Evolutionary conservation across 1,140 invertebrate species (phyloP), one percentile per base, ranked within the genome.

Genomic region (Caenorhabditis tropicalis): DNA sequence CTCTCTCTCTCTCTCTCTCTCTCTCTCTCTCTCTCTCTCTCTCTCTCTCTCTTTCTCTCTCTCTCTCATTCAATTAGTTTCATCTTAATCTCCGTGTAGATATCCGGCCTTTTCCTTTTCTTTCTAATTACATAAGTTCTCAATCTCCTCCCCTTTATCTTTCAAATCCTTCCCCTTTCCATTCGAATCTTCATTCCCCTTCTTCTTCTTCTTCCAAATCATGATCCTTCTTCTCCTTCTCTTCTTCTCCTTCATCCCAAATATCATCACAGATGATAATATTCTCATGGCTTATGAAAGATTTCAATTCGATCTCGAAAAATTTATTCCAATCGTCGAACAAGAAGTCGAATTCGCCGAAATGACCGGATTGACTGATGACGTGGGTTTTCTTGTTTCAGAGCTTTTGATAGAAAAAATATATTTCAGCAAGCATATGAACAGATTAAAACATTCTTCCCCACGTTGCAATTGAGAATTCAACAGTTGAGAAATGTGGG

Each of bases 351-450:
- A 74, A 9, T 74, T 74, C 19, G 65, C 65, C 6, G 65, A 74
- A n/a, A 16, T 74, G n/a, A 24, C 33, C 5, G 19, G 36, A 9
- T 43, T 74, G 36, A 74, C 65, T 21, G 65, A 74, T 43, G 65
- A 74, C 31, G 65, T 74, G 31, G 9, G 58, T 36, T 10, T 27
- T 27, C 6, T 1, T 1, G 24, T 43, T n/a, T 39, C 27, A 43
- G 19, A 0, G 9, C 6, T 29, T 7, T 33, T 21, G 9, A 1
- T 21, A 2, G 1, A 27, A 24, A 10, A 43, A 19, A 43, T 9
- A 21, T 43, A n/a, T 56, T 74, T 39, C 65, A 74, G 65, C 65
- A 74, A 74, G 65, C 65, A 6, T 74, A 21, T 12, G 65, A 74
- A 15, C 65, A 74, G n/a, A 39, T 74, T 4, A 74, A 43, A 24